Evolutionary conservation across 2,113 vertebrate genomes (phyloP).

Genomic region (Labeo catla): DNA sequence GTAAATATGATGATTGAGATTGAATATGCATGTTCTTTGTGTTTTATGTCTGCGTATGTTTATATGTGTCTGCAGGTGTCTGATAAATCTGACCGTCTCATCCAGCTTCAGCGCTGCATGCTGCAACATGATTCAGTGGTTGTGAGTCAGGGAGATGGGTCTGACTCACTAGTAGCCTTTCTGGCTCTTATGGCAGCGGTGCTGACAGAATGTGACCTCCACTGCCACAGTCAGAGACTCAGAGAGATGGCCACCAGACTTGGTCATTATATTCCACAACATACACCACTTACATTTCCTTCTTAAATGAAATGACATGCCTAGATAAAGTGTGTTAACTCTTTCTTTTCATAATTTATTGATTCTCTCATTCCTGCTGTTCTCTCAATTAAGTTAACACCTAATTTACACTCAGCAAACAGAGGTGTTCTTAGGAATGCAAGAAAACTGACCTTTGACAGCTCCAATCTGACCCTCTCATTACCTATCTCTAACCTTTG

Average conservation of each 20-base stretch:
- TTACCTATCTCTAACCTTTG: conserved; percentile 48
- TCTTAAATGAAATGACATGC: not conserved
- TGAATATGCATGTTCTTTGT: not conserved
- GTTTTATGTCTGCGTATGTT: conserved; percentile 25
- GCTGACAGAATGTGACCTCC: conserved; percentile 81
- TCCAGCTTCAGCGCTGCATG: conserved; percentile 78
- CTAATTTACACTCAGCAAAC: conserved; percentile 57
- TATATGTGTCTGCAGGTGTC: conserved; percentile 58
- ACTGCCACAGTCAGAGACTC: conserved; percentile 78
- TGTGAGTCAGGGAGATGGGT: conserved; percentile 58
- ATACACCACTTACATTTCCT: not conserved
- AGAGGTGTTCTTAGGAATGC: conserved; percentile 52
- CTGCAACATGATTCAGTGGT: conserved; percentile 71
- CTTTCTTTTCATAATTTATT: not conserved
- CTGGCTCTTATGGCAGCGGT: conserved; percentile 79
- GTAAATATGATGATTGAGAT: not conserved
- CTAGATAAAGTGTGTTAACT: not conserved
- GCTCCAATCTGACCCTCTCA: conserved; percentile 15
- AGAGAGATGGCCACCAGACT: conserved; percentile 74
- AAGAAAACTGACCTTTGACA: conserved; percentile 30
- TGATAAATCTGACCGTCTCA: conserved; percentile 70
- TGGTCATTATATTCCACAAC: conserved; percentile 62
- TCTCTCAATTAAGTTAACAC: conserved; percentile 32
- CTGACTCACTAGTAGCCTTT: conserved; percentile 72
- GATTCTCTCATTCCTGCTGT: not conserved